phyloP scores from a whole-genome alignment of 1,140 invertebrate genomes.

The Akabosia matsudoensis region DNA sequence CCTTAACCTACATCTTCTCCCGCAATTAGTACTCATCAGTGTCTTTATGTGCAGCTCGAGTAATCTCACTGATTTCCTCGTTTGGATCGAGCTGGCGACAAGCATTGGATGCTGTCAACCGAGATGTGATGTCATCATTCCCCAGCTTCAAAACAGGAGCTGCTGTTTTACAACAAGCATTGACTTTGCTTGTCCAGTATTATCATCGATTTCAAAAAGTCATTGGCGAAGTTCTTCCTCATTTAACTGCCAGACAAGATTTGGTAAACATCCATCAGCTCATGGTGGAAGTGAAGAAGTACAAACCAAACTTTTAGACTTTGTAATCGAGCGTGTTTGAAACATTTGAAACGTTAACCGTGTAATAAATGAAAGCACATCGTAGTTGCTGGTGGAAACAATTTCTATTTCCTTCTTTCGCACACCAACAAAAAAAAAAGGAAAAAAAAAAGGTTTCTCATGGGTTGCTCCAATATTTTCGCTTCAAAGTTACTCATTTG shows the following conservation, averaged over 20 bases:
- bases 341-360: no score
- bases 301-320: conserved; percentile 76
- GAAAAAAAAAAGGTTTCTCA: no score
- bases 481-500: no score
- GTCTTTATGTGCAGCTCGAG: conserved; percentile 60
- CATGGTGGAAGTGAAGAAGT: conserved; percentile 99
- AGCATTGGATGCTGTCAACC: conserved; percentile 88
- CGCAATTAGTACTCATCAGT: not conserved
- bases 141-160: conserved; percentile 94
- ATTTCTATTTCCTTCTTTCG: no score
- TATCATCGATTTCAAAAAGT: conserved; percentile 97
- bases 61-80: conserved; percentile 75
- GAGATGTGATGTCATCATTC: conserved; percentile 90
- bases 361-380: no score
- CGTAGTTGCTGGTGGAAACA: no score
- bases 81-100: conserved; percentile 93
- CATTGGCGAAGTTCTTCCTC: conserved; percentile 63
- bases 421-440: no score
- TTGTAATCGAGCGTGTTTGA: no score
- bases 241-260: conserved; percentile 73
- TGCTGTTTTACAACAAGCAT: conserved; percentile 83
- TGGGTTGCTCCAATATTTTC: no score
- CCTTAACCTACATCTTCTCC: not conserved
- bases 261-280: conserved; percentile 97
- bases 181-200: conserved; percentile 95